These are phyloP conservation scores for Cathartes aura DNA, from an alignment of 2,113 vertebrate genomes.

Conservation along the genomic window DNA sequence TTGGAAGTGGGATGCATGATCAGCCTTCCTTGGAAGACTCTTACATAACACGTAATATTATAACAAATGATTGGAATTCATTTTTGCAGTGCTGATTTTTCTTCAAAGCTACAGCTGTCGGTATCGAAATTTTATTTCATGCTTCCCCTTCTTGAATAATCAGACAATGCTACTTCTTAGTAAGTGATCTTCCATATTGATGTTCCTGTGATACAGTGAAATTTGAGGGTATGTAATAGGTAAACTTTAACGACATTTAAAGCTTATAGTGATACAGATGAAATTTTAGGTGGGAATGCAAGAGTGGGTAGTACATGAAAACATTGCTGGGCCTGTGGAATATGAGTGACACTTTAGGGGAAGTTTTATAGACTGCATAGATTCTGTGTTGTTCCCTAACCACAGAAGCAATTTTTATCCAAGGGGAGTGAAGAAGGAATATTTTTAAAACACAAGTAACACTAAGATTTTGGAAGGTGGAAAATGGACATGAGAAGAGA, in stretches of 20 bases:
- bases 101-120: neutral
- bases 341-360: neutral
- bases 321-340: neutral
- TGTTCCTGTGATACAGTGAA: neutral
- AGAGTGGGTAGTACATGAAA: neutral
- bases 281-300: neutral
- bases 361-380: neutral
- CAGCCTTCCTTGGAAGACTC: neutral
- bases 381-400: neutral
- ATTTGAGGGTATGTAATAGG: neutral
- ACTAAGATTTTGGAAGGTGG: neutral
- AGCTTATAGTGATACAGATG: neutral
- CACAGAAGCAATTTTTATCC: neutral
- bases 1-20: neutral
- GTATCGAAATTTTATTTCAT: neutral
- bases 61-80: neutral
- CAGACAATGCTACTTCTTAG: neutral
- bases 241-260: neutral
- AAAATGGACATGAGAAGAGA: neutral
- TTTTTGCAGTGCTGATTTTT: neutral
- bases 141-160: neutral
- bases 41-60: neutral
- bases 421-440: neutral
- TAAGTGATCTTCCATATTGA: neutral
- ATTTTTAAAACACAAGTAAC: neutral